A percentile compares a stretch with the other conserved stretches of the same genome.
phyloP scores from a whole-genome alignment of 2,888 invertebrate genomes.

The Drosophila buzzatii region DNA sequence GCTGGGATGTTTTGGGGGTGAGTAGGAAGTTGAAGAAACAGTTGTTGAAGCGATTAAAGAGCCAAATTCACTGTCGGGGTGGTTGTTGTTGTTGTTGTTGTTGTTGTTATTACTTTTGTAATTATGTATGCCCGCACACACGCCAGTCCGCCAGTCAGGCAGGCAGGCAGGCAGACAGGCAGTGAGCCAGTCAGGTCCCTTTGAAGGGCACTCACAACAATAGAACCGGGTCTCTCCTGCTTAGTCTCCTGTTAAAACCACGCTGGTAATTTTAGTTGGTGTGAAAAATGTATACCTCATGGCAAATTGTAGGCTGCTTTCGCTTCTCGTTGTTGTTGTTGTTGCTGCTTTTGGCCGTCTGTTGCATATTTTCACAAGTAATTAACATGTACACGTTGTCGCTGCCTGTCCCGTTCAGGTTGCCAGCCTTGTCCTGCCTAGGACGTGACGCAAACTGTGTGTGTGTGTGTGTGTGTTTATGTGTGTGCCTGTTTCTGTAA shows the following conservation, averaged over 20 bases:
- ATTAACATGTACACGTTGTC: constrained; percentile 75
- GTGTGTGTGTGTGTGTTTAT: constrained; percentile 11
- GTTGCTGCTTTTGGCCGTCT: constrained; percentile 56
- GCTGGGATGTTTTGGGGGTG: constrained; percentile 31
- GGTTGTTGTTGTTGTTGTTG: constrained; percentile 38
- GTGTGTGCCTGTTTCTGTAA: constrained; percentile 21
- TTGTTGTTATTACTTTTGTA: constrained; percentile 52
- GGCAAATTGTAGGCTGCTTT: constrained; percentile 62
- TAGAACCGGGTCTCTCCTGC: constrained; percentile 18
- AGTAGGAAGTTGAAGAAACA: constrained; percentile 33
- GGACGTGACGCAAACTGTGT: constrained; percentile 30
- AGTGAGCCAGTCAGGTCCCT: constrained; percentile 3
- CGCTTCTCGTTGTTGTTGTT: not conserved
- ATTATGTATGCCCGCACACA: constrained; percentile 74
- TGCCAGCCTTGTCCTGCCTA: constrained; percentile 45
- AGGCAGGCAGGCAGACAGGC: not conserved
- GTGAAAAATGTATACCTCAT: constrained; percentile 71
- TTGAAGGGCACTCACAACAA: constrained; percentile 19
- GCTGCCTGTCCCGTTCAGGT: constrained; percentile 36
- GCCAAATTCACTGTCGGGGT: constrained; percentile 38
- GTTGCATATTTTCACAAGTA: constrained; percentile 80
- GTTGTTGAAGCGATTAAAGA: constrained; percentile 64
- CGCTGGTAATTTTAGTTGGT: constrained; percentile 64
- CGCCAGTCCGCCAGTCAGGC: constrained; percentile 21
- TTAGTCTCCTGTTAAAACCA: constrained; percentile 7